A percentile compares a stretch with the other conserved stretches of the same genome.
Conservation (phyloP, 35 echinoderm and acorn worm species). For the Acanthaster planci region DNA sequence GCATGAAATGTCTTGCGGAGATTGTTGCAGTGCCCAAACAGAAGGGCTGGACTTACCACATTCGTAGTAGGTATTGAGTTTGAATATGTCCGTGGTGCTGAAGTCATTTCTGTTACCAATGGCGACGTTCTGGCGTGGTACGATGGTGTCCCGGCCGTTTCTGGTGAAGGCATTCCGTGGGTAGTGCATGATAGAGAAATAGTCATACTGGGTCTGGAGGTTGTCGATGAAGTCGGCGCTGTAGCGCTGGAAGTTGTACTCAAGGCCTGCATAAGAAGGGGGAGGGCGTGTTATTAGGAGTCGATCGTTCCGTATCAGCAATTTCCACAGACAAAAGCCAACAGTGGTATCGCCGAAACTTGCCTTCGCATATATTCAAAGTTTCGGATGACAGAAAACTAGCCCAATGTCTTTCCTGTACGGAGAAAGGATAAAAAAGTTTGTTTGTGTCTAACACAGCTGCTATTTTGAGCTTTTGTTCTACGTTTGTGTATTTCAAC, state of each 20-base stretch:
- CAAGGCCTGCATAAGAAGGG: conserved; percentile 35
- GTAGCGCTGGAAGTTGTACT: conserved; percentile 65
- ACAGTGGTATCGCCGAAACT: no score
- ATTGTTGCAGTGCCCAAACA: no score
- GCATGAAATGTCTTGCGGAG: no score
- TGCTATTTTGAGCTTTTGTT: no score
- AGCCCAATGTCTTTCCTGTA: no score
- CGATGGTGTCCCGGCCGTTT: conserved; percentile 69
- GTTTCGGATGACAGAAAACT: no score
- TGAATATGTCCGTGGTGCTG: conserved; percentile 62
- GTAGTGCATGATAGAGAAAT: conserved; percentile 89
- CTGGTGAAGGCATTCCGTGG: conserved; percentile 57
- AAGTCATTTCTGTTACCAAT: conserved; percentile 70
- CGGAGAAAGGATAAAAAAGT: no score
- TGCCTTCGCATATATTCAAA: no score
- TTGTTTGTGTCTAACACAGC: no score
- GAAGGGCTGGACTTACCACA: conserved; percentile 73
- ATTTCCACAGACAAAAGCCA: no score
- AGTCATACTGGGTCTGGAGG: conserved; percentile 69
- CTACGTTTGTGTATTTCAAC: no score
- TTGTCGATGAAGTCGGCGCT: conserved; percentile 53
- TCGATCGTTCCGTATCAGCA: no score
- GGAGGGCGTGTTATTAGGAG: background rate
- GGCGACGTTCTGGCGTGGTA: conserved; percentile 50
- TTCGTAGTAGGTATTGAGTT: conserved; percentile 66